These are phyloP conservation scores for Dunckerocampus dactyliophorus DNA, from an alignment of 2,113 vertebrate species.

Conservation along the genomic window DNA sequence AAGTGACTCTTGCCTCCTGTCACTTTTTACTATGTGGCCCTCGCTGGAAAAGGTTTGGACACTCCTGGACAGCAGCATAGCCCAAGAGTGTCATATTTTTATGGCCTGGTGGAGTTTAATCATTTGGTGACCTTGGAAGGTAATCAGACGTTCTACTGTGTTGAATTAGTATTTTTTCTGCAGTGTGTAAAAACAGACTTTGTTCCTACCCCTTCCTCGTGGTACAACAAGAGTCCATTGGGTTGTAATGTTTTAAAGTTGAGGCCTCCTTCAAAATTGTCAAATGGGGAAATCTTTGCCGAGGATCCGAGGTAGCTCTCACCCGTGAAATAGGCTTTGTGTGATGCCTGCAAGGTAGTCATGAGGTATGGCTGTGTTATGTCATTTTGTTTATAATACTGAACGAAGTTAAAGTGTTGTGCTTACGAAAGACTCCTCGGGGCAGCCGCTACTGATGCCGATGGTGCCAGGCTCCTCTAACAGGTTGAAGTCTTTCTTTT, in stretches of 20 bases:
- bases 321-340: slow-evolving; percentile 88
- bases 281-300: slow-evolving; percentile 82
- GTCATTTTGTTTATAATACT: not conserved
- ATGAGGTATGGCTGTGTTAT: not conserved
- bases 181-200: not conserved
- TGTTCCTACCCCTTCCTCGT: slow-evolving; percentile 76
- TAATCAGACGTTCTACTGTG: too few species aligned
- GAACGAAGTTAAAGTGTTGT: not conserved
- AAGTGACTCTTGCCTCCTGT: too few species aligned
- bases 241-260: slow-evolving; percentile 88
- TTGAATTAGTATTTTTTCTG: too few species aligned
- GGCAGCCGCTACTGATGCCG: slow-evolving; percentile 93
- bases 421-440: slow-evolving; percentile 93
- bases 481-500: slow-evolving; percentile 96
- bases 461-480: slow-evolving; percentile 91
- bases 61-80: too few species aligned
- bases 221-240: slow-evolving; percentile 86
- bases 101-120: too few species aligned
- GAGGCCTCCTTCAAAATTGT: slow-evolving; percentile 88
- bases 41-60: too few species aligned
- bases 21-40: too few species aligned
- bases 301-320: slow-evolving; percentile 86
- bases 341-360: slow-evolving; percentile 80
- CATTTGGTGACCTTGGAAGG: too few species aligned
- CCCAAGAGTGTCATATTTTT: too few species aligned